Conservation (phyloP, 2,888 invertebrate species). For the Cantharis lateralis region DNA sequence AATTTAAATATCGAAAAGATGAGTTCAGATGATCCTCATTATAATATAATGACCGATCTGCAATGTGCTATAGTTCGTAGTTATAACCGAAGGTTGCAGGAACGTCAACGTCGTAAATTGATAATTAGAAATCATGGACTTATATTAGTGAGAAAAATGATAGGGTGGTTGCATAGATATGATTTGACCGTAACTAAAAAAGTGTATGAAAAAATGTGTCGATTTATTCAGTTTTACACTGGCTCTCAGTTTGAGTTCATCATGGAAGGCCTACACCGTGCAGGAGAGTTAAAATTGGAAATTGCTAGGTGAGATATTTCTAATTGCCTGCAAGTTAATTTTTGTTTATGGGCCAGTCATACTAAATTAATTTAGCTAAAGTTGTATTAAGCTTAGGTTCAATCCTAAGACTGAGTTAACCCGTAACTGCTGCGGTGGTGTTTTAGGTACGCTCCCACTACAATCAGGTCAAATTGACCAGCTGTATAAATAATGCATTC, state of each 20-base stretch:
- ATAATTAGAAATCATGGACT: conserved; percentile 81
- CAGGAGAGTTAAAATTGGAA: conserved; percentile 68
- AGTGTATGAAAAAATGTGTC: conserved; percentile 64
- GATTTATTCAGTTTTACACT: conserved; percentile 77
- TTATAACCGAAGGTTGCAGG: conserved; percentile 77
- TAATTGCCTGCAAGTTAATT: background rate
- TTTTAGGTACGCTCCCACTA: no score
- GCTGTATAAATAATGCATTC: no score
- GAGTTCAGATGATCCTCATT: conserved; percentile 58
- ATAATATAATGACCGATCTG: conserved; percentile 64
- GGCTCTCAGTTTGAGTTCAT: conserved; percentile 76
- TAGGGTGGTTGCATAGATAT: conserved; percentile 72
- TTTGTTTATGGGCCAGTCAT: background rate
- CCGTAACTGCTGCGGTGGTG: no score
- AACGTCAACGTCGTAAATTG: conserved; percentile 72
- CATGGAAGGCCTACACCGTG: conserved; percentile 75
- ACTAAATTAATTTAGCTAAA: no score
- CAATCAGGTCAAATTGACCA: no score
- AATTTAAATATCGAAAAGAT: conserved; percentile 49
- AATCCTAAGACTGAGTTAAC: no score
- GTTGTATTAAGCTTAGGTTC: no score
- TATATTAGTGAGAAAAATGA: conserved; percentile 71
- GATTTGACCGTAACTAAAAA: conserved; percentile 65
- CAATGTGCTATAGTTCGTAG: conserved; percentile 72
- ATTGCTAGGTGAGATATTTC: conserved; percentile 56